Conservation (phyloP, 1,140 invertebrate species). For the Macrocentrus cingulum region DNA sequence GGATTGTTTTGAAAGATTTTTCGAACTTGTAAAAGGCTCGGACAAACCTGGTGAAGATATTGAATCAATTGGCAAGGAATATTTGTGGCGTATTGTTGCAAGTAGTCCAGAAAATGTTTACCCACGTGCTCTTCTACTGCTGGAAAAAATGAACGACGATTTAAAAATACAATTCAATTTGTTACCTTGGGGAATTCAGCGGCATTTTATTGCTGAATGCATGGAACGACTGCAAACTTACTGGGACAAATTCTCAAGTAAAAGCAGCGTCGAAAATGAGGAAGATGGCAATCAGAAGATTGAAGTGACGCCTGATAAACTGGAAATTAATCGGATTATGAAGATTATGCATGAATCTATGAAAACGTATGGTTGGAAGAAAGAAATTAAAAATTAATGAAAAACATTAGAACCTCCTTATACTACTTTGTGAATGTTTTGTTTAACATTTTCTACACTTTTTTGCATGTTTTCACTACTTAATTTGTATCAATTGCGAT, state of each 20-base stretch:
- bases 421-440: no score
- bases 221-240: constrained; percentile 85
- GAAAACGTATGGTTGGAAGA: no score
- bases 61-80: constrained; percentile 94
- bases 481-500: no score
- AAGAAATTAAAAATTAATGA: no score
- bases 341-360: no score
- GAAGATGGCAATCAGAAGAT: no score
- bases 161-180: constrained; percentile 82
- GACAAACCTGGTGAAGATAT: constrained; percentile 83
- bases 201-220: constrained; percentile 87
- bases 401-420: no score
- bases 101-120: constrained; percentile 90
- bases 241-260: constrained; percentile 72
- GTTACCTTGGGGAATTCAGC: constrained; percentile 76
- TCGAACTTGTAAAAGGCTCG: constrained; percentile 95
- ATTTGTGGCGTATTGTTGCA: constrained; percentile 92
- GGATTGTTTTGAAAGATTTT: constrained; percentile 93
- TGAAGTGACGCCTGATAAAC: no score
- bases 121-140: constrained; percentile 83
- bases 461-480: no score
- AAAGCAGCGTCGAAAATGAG: no score
- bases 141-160: constrained; percentile 93
- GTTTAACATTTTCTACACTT: no score
- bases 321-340: no score